Conservation (phyloP, 2,888 invertebrate genomes). For the Spilarctia lutea region DNA sequence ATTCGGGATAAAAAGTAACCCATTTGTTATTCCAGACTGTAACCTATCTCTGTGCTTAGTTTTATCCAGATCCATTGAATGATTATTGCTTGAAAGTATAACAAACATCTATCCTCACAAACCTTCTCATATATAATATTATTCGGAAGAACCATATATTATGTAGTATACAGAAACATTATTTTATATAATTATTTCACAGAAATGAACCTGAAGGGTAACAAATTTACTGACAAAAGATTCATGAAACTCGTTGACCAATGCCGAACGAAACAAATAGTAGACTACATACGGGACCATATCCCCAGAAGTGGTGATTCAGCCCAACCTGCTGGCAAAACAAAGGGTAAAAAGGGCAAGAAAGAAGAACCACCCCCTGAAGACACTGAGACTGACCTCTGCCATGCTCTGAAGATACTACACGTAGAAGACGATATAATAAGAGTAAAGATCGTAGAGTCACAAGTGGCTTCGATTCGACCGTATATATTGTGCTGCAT, state of each 20-base stretch:
- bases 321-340: constrained; percentile 60
- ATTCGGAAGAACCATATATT: neutral
- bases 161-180: neutral
- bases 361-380: constrained; percentile 72
- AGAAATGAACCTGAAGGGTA: constrained; percentile 91
- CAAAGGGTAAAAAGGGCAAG: constrained; percentile 76
- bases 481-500: constrained; percentile 92
- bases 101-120: too few species aligned
- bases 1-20: too few species aligned
- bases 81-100: too few species aligned
- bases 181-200: constrained; percentile 26
- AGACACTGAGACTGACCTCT: constrained; percentile 65
- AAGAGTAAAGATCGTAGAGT: constrained; percentile 83
- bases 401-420: constrained; percentile 77
- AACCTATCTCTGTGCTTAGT: too few species aligned
- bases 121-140: too few species aligned
- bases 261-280: constrained; percentile 90
- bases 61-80: too few species aligned
- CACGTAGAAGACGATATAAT: constrained; percentile 82
- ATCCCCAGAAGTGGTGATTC: constrained; percentile 80
- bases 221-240: constrained; percentile 90
- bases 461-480: constrained; percentile 87
- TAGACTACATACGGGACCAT: constrained; percentile 91
- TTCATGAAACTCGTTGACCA: constrained; percentile 92
- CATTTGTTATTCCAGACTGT: too few species aligned